phyloP scores from a whole-genome alignment of 2,797 vertebrate genomes.

The Etheostoma perlongum region DNA sequence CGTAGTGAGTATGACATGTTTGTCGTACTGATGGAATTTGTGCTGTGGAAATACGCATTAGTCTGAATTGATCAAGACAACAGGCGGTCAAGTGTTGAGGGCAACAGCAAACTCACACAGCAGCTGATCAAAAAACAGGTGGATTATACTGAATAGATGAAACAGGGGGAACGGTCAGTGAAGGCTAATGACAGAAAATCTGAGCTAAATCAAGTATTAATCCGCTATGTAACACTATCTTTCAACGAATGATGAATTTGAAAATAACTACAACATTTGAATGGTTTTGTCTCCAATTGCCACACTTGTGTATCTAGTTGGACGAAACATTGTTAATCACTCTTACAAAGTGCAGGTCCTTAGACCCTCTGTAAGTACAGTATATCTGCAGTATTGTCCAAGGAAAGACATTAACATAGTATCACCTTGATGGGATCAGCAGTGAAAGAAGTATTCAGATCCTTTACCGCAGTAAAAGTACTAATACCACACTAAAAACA shows the following conservation, averaged over 20 bases:
- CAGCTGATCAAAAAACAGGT: background rate
- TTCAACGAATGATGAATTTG: slow-evolving; percentile 8
- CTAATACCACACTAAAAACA: no score
- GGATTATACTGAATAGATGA: no score
- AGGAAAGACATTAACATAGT: slow-evolving; percentile 28
- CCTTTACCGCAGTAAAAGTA: no score
- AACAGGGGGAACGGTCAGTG: no score
- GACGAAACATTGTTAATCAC: slow-evolving; percentile 27
- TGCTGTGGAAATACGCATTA: slow-evolving; percentile 4
- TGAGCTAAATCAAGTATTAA: no score
- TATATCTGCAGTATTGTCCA: slow-evolving; percentile 26
- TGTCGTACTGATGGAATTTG: background rate
- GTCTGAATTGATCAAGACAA: background rate
- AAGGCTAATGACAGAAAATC: no score
- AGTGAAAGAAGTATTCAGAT: no score
- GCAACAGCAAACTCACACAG: no score
- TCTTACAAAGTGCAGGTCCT: slow-evolving; percentile 54
- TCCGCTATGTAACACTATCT: background rate
- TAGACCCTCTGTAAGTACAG: slow-evolving; percentile 45
- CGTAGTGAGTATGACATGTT: background rate
- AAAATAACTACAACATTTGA: background rate
- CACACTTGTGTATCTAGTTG: background rate
- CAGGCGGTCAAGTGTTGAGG: background rate
- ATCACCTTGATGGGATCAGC: slow-evolving; percentile 21
- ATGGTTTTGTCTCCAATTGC: slow-evolving; percentile 32